Evolutionary conservation across 2,113 vertebrate species (phyloP).

Genomic region (Strigops habroptila): DNA sequence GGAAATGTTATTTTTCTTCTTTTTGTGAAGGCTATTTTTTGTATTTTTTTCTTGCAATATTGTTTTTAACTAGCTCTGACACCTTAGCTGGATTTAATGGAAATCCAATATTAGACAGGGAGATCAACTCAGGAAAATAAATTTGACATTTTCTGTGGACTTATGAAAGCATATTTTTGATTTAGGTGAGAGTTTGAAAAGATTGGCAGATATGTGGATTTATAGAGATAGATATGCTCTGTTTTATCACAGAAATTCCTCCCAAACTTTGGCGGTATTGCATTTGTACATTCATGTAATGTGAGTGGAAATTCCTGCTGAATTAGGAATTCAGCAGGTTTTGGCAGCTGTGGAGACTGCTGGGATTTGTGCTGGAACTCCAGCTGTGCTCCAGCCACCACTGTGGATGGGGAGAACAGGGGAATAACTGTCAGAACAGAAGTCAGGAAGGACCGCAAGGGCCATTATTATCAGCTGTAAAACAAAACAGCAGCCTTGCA

Average conservation of each 20-base stretch:
- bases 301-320: background rate
- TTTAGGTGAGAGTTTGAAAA: background rate
- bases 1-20: background rate
- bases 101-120: background rate
- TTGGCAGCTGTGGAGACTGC: background rate
- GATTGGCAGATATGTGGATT: background rate
- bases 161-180: background rate
- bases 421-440: background rate
- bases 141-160: background rate
- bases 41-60: background rate
- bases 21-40: background rate
- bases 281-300: background rate
- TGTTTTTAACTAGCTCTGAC: background rate
- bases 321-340: background rate
- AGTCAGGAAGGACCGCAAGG: background rate
- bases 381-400: background rate
- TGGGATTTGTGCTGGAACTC: background rate
- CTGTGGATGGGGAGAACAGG: background rate
- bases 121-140: background rate
- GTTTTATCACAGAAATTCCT: background rate
- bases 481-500: background rate
- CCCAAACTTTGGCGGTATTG: background rate
- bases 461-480: background rate
- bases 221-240: background rate
- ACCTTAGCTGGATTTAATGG: background rate